Conservation (phyloP, 2,888 invertebrate genomes). For the Rotaria socialis region DNA sequence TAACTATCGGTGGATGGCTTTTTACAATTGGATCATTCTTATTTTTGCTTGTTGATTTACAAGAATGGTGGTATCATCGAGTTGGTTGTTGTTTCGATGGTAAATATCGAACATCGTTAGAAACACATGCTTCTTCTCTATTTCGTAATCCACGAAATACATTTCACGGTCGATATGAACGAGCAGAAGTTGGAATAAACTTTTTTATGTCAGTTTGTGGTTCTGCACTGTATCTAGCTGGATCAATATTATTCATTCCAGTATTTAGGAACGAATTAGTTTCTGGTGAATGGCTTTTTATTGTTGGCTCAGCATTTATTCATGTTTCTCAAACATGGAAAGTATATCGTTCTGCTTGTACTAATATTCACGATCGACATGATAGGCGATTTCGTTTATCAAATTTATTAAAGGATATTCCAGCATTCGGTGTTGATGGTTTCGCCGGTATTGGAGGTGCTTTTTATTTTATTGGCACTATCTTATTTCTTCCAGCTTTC, state of each 20-base stretch:
- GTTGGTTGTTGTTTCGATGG: background rate
- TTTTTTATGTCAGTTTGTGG: background rate
- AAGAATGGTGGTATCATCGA: slow-evolving; percentile 24
- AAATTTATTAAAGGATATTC: background rate
- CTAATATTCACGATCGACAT: background rate
- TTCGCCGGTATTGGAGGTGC: background rate
- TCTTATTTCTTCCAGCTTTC: background rate
- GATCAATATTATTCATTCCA: background rate
- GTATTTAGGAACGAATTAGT: background rate
- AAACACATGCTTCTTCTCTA: background rate
- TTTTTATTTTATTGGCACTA: background rate
- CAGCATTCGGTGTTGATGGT: background rate
- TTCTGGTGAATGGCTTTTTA: background rate
- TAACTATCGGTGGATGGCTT: background rate
- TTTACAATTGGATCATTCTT: background rate
- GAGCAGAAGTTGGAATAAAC: background rate
- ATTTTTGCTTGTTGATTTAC: background rate
- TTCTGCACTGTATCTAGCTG: background rate
- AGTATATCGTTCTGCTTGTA: background rate
- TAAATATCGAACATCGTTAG: background rate
- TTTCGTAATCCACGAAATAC: background rate
- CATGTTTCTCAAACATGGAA: background rate
- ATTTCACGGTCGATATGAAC: background rate
- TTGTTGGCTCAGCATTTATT: background rate
- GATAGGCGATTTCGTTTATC: background rate